These are phyloP conservation scores for Brachionus sp. DNA, from an alignment of 1,140 invertebrate species.

Conservation along the genomic window DNA sequence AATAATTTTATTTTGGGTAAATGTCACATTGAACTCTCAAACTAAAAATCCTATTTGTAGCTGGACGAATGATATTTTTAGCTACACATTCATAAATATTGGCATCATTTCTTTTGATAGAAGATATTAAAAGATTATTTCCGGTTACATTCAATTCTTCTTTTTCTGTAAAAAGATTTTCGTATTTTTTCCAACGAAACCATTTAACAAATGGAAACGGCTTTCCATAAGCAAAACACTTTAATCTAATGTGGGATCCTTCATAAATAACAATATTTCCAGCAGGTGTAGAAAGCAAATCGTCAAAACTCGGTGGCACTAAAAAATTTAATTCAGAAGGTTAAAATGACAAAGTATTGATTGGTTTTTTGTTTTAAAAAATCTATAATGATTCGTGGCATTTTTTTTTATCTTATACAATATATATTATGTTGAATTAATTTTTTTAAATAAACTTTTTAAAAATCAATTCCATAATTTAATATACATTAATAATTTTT, in stretches of 20 bases:
- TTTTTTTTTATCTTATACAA: no score
- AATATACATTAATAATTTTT: no score
- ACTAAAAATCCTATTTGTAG: slow-evolving; percentile 18
- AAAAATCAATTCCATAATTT: no score
- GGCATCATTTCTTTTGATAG: not conserved
- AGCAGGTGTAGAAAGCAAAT: not conserved
- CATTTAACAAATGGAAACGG: slow-evolving; percentile 32
- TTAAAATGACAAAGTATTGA: no score
- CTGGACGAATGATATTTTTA: slow-evolving; percentile 18
- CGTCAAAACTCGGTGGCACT: slow-evolving; percentile 29
- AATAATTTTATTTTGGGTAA: not conserved
- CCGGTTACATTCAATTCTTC: slow-evolving; percentile 18
- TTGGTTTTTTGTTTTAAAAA: no score
- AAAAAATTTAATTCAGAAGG: not conserved
- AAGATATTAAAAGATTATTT: not conserved
- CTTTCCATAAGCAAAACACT: slow-evolving; percentile 12
- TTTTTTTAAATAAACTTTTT: no score
- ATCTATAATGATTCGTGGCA: no score
- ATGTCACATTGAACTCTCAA: not conserved
- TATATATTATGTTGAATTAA: no score
- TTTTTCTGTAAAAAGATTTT: not conserved
- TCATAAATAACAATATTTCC: not conserved
- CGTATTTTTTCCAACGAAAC: slow-evolving; percentile 43
- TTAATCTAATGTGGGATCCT: not conserved
- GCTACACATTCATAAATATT: slow-evolving; percentile 42